Base-by-base conservation (phyloP, 2,113 vertebrate species). In the Microtus richardsoni region DNA sequence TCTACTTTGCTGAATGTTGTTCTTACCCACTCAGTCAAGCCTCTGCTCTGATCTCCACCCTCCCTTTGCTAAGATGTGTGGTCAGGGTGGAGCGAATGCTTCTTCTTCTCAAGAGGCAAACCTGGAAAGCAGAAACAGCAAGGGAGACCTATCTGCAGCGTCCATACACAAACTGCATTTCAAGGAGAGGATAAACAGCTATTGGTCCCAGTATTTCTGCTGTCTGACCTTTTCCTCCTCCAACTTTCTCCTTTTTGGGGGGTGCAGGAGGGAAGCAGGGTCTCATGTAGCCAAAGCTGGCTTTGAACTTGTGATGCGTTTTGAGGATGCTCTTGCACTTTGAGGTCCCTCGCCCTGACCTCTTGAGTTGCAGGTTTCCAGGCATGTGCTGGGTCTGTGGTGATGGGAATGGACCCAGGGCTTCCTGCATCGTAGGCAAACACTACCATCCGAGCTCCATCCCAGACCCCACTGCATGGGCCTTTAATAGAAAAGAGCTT, bases 161-260 rank as follows among this genome's bases (percentile, higher is more conserved):
- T 70, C 52, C 49, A 66, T 41, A 16, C 28, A 21, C 52, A 58
- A 74, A 90, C 8, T 30, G 47, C 26, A 13, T 28, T 94, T 77
- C 39, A 60, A 70, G 49, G 13, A 77, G 49, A 66, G 62, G 44
- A 75, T 21, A 77, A 79, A 3, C 7, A 28, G 30, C 39, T 26
- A 21, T 11, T 60, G 14, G 30, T 17, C 66, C 62, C 17, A 60
- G 17, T 58, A 8, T 13, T 70, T 24, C 16, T 60, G n/a, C 62
- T 79, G 19, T 19, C 39, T 41, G 26, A 44, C 5, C 44, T 17
- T 13, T 75, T 26, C 4, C n/a, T 73, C 19, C 70, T 68, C 8
- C 44, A 26, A 8, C 3, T 2, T 44, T 3, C 7, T 33, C 6
- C 2, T 28, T 44, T 13, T 30, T 17, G 1, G 13, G 0, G 3